phyloP scores from a whole-genome alignment of 2,888 invertebrate species.

The Lysandra coridon region DNA sequence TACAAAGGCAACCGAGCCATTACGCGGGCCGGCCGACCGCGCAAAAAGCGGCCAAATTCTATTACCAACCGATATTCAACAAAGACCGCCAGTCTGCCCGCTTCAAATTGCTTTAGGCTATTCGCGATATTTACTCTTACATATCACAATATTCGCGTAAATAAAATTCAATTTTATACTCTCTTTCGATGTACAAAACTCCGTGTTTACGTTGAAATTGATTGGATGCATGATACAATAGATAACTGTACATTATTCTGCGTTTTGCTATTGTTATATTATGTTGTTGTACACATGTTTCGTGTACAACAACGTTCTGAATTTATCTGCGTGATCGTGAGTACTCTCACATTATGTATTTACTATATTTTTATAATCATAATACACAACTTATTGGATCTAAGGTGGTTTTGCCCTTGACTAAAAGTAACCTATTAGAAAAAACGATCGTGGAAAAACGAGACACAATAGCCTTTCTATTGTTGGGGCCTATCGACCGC shows the following conservation, averaged over 20 bases:
- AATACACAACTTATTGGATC: no score
- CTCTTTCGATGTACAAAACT: constrained; percentile 44
- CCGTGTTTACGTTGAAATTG: constrained; percentile 31
- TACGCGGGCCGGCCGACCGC: constrained; percentile 68
- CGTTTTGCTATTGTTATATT: not conserved
- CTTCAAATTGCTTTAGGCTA: constrained; percentile 78
- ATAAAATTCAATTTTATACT: constrained; percentile 61
- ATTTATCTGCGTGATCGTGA: not conserved
- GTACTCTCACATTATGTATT: not conserved
- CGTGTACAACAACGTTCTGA: not conserved
- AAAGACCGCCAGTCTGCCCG: constrained; percentile 73
- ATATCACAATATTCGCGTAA: constrained; percentile 62
- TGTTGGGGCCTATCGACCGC: no score
- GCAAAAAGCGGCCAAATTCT: constrained; percentile 80
- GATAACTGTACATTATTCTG: not conserved
- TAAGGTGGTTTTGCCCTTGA: no score
- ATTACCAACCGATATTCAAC: constrained; percentile 79
- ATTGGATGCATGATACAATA: constrained; percentile 32
- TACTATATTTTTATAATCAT: not conserved
- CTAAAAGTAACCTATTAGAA: no score
- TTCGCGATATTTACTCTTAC: constrained; percentile 71
- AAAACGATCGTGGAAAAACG: no score
- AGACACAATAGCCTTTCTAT: no score
- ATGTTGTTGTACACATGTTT: not conserved
- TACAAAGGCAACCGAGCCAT: constrained; percentile 76